These are phyloP conservation scores for Stegastes partitus DNA, from an alignment of 2,113 vertebrate species.

Conservation along the genomic window DNA sequence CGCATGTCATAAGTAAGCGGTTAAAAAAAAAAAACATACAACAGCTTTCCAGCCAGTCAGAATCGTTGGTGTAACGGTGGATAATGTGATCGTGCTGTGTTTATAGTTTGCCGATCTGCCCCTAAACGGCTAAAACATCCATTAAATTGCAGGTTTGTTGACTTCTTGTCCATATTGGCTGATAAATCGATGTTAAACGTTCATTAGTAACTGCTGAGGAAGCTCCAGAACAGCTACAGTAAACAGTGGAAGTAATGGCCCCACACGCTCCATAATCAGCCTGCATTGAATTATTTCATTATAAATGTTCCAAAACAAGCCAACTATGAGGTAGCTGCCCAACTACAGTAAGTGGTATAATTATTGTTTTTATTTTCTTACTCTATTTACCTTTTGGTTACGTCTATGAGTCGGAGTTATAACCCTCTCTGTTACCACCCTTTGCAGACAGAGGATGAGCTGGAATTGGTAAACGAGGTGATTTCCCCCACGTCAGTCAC, in stretches of 20 bases:
- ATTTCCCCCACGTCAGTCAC: constrained; percentile 69
- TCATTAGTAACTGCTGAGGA: background rate
- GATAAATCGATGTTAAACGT: background rate
- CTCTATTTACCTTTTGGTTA: background rate
- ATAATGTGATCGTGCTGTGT: background rate
- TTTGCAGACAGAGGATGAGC: constrained; percentile 93
- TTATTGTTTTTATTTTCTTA: constrained; percentile 11
- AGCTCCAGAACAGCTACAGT: constrained; percentile 3
- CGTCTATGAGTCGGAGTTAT: constrained; percentile 49
- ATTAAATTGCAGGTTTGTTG: background rate
- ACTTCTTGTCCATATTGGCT: background rate
- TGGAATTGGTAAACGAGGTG: constrained; percentile 95
- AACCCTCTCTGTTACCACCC: constrained; percentile 74
- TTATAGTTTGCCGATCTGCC: background rate
- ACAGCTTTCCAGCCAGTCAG: too few relatives aligned
- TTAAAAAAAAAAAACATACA: too few relatives aligned
- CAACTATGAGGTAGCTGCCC: background rate
- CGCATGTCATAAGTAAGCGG: too few relatives aligned
- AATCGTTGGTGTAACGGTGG: background rate
- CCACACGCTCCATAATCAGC: background rate
- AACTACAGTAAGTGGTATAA: constrained; percentile 15
- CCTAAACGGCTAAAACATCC: too few relatives aligned
- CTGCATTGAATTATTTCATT: constrained; percentile 4
- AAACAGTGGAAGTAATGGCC: background rate
- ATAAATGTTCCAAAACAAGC: background rate